Base-by-base conservation (phyloP, 2,888 invertebrate genomes). In the Acleris holmiana region DNA sequence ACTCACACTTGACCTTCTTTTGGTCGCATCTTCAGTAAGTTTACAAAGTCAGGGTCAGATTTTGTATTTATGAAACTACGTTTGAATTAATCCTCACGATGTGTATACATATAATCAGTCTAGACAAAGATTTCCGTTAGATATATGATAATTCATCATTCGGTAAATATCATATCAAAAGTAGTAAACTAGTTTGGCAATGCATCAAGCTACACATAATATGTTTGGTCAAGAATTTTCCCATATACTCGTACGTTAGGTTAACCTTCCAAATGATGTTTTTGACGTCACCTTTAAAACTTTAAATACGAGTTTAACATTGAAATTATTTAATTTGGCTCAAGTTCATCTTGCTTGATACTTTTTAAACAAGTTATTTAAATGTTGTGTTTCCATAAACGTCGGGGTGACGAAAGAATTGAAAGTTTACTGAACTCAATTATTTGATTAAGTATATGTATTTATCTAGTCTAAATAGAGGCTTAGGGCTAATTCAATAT, bases 371-470 rank as follows among this genome's bases (percentile, higher is more conserved):
- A n/a, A 51, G 51, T 60, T 44, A 25, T 51, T 41, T 50, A 21
- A 29, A 55, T 48, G 13, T 40, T n/a, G 47, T 19, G 41, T 54
- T 17, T 8, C 6, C n/a, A 35, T 53, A 25, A 35, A 40, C 35
- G 21, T 8, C n/a, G 44, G 19, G 17, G 18, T 54, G 35, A 47
- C 21, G 47, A 61, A 54, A 61, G 41, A 41, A 23, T 13, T 17
- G 41, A 61, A 61, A 61, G 54, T 61, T 49, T 54, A 49, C 40
- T 48, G 61, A 61, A 61, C 61, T 55, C 25, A 7, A 47, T 35
- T 35, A 17, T 19, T 29, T 21, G 3, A 18, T 50, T 17, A 19
- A 50, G 6, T 23, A 59, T 49, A n/a, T n/a, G n/a, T 8, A 8
- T 49, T 25, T 15, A 7, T n/a, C 21, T 48, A 57, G 15, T 47